Base-by-base conservation (phyloP, 2,888 invertebrate species). In the Tribolium freemani region DNA sequence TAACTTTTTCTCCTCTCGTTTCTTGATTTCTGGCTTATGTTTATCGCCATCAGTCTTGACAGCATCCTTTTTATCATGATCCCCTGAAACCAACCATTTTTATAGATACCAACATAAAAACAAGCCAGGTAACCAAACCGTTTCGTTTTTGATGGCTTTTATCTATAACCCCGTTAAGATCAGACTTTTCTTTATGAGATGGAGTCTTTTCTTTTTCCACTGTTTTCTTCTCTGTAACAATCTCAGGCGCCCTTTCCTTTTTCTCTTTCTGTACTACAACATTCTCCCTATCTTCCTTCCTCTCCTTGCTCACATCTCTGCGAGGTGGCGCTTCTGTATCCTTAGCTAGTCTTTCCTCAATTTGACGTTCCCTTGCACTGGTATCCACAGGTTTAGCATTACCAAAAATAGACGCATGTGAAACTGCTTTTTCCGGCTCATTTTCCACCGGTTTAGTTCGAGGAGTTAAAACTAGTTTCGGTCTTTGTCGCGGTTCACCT, bases 381-480 rank as follows among this genome's bases (percentile, higher is more conserved):
- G 98, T 98, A 84, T 98, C 97, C 0, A 98, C 98, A 0, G 98
- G 98, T 84, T 94, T 96, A 11, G 98, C 98, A 30, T 91, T 93
- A n/a, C 98, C 98, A 85, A 98, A 98, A 78, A 98, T 96, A 69
- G 93, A 94, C 54, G 92, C 90, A 0, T 92, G 89, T 1, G 92
- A 87, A 60, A 88, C 89, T 6, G 90, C 88, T 64, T 88, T 85
- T n/a, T 89, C 84, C 69, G 83, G 87, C 30, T 83, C 88, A 0
- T 87, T 85, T 75, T 91, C 93, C 31, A 90, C 87, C 0, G 96
- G 95, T 79, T 93, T 91, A 1, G 95, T 93, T 56, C 97, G 90
- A 6, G 96, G 96, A 71, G 93, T 89, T 72, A 98, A 87, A 76
- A 93, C 90, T 79, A 98, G 85, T 85, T 93, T 94, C 5, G 94